A percentile compares a stretch with the other conserved stretches of the same genome.
Conservation (phyloP, 1,140 invertebrate species). For the Drosophila leontia region DNA sequence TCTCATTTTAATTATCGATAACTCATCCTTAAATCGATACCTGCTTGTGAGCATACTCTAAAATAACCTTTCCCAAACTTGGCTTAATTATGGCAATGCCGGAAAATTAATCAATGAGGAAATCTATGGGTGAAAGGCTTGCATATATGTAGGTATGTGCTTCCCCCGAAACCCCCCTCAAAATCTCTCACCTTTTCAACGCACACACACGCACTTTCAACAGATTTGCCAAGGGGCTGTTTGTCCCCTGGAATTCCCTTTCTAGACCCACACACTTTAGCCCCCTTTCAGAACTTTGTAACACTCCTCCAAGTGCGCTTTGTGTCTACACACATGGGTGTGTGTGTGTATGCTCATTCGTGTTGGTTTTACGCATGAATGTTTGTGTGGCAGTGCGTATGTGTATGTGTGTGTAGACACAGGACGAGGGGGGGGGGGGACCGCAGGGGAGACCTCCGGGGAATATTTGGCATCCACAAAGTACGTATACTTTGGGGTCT, state of each 20-base stretch:
- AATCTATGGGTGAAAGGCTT: conserved; percentile 9
- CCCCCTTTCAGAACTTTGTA: conserved; percentile 26
- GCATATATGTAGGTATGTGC: neutral
- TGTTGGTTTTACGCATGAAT: conserved; percentile 71
- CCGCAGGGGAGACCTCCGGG: conserved; percentile 22
- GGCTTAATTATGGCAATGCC: conserved; percentile 12
- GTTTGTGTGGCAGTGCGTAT: conserved; percentile 43
- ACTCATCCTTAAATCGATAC: neutral
- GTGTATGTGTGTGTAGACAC: neutral
- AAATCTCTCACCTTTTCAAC: conserved; percentile 16
- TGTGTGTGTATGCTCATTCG: conserved; percentile 26
- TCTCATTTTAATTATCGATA: neutral
- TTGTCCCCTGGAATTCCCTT: neutral
- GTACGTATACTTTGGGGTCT: conserved; percentile 81
- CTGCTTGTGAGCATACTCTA: no score
- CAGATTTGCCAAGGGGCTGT: conserved; percentile 14
- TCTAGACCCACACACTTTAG: neutral
- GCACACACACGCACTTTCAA: conserved; percentile 15
- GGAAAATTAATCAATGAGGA: conserved; percentile 12
- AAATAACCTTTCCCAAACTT: neutral
- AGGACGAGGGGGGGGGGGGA: no score
- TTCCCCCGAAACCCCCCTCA: neutral
- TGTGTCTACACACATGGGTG: conserved; percentile 5
- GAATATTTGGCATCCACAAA: conserved; percentile 77
- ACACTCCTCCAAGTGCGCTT: conserved; percentile 32